These are phyloP conservation scores for Ceratina australensis DNA, from an alignment of 1,140 invertebrate genomes.

Conservation along the genomic window DNA sequence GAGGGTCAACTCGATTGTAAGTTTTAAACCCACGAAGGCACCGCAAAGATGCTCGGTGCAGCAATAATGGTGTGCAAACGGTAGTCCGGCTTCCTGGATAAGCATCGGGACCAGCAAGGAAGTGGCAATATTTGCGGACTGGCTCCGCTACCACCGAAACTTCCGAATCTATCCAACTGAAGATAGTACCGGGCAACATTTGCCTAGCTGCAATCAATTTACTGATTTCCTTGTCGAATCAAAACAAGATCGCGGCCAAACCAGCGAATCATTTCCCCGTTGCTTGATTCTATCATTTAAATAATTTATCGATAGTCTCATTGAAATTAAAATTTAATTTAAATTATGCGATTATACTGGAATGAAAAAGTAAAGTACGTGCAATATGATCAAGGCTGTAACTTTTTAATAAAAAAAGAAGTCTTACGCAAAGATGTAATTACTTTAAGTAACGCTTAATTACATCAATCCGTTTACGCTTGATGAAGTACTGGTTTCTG, in stretches of 20 bases:
- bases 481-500: no score
- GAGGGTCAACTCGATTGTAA: neutral
- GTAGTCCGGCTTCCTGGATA: slow-evolving; percentile 36
- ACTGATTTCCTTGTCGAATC: slow-evolving; percentile 40
- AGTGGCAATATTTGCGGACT: slow-evolving; percentile 64
- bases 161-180: slow-evolving; percentile 53
- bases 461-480: no score
- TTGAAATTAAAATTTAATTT: no score
- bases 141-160: slow-evolving; percentile 43
- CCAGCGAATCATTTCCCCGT: neutral
- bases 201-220: slow-evolving; percentile 50
- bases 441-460: no score
- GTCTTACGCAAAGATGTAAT: no score
- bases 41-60: slow-evolving; percentile 19
- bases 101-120: slow-evolving; percentile 39
- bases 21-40: slow-evolving; percentile 40
- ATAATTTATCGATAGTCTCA: no score
- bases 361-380: no score
- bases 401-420: no score
- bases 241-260: neutral
- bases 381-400: no score
- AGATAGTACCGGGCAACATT: slow-evolving; percentile 43
- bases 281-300: no score
- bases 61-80: slow-evolving; percentile 57
- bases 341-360: no score